A percentile compares a stretch with the other conserved stretches of the same genome.
These are phyloP conservation scores for Penaeus japonicus DNA, from an alignment of 1,140 invertebrate genomes.

Conservation along the genomic window DNA sequence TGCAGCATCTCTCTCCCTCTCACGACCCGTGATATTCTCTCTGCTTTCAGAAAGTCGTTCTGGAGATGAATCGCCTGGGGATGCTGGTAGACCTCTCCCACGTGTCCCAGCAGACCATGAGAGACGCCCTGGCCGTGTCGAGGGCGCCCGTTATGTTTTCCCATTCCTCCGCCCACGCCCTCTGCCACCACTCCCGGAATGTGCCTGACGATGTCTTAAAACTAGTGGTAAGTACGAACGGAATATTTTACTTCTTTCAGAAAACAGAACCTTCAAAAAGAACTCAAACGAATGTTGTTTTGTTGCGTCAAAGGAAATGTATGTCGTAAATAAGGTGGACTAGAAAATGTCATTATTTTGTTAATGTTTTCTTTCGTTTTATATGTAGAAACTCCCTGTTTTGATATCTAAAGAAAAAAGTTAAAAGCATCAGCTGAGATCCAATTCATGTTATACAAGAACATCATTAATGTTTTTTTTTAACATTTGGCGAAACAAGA, in stretches of 20 bases:
- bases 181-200: slow-evolving; percentile 86
- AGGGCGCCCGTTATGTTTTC: slow-evolving; percentile 88
- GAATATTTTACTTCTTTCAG: not conserved
- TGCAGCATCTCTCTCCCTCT: not conserved
- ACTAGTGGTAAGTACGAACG: slow-evolving; percentile 70
- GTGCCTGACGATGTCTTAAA: slow-evolving; percentile 85
- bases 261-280: no score
- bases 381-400: no score
- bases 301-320: no score
- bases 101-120: slow-evolving; percentile 82
- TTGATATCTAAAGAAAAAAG: no score
- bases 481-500: no score
- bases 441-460: no score
- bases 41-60: slow-evolving; percentile 74
- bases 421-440: no score
- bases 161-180: slow-evolving; percentile 82
- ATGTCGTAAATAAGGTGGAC: no score
- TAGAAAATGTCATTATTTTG: no score
- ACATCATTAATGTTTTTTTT: no score
- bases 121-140: slow-evolving; percentile 77
- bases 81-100: slow-evolving; percentile 92
- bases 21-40: slow-evolving; percentile 53
- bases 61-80: slow-evolving; percentile 87
- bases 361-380: no score
- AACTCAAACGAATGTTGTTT: no score